Conservation (phyloP, 2,888 invertebrate genomes). For the Pachycephus smyrnensis region DNA sequence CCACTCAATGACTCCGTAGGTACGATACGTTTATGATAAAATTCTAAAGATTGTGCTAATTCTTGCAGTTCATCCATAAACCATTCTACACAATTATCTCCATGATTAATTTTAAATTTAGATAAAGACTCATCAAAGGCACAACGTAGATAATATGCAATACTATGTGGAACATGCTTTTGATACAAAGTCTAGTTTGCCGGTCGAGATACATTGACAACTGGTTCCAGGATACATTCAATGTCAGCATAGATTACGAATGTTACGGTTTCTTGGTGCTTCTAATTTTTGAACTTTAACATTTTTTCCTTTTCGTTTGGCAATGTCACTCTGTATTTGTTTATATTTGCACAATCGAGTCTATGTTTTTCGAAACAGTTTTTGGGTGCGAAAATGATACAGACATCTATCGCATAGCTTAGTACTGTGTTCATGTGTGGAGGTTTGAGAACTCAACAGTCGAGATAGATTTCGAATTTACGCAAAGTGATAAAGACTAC, state of each 20-base stretch:
- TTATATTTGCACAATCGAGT: constrained; percentile 17
- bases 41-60: constrained; percentile 19
- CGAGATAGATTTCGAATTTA: constrained; percentile 20
- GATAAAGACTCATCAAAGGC: constrained; percentile 31
- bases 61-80: no score
- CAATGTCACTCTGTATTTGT: constrained; percentile 9
- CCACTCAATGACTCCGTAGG: neutral
- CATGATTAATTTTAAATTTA: no score
- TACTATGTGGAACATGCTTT: constrained; percentile 33
- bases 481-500: constrained; percentile 12
- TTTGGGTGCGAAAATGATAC: neutral
- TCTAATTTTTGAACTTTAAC: constrained; percentile 25
- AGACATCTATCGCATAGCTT: constrained; percentile 19
- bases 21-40: neutral
- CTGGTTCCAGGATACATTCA: constrained; percentile 26
- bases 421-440: neutral
- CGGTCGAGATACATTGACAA: constrained; percentile 27
- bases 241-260: constrained; percentile 28
- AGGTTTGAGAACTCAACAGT: constrained; percentile 14
- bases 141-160: constrained; percentile 40
- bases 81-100: no score
- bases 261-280: constrained; percentile 2
- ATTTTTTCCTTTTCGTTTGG: constrained; percentile 14
- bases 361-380: constrained; percentile 16
- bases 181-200: constrained; percentile 13